A percentile compares a stretch with the other conserved stretches of the same genome.
Conservation (phyloP, 2,113 vertebrate species). For the Eclectus roratus region DNA sequence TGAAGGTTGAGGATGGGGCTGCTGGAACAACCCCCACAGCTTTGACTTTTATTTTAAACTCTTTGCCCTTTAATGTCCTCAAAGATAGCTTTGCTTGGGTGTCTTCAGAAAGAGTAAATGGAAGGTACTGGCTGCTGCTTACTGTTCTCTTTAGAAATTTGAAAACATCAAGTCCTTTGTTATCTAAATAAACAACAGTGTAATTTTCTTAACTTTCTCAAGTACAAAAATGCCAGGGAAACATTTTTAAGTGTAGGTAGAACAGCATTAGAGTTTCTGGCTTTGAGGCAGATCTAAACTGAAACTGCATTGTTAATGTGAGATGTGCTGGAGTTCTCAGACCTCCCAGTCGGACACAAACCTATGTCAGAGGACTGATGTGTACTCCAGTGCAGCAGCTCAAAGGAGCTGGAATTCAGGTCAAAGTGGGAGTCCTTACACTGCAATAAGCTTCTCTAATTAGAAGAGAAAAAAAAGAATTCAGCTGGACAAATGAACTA, state of each 20-base stretch:
- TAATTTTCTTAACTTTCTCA: neutral
- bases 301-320: neutral
- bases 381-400: neutral
- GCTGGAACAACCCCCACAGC: neutral
- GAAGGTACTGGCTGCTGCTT: neutral
- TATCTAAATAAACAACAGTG: neutral
- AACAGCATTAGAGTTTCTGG: slow-evolving; percentile 24
- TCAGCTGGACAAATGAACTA: slow-evolving; percentile 66
- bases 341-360: neutral
- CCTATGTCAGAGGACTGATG: neutral
- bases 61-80: neutral
- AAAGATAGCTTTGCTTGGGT: neutral
- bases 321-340: slow-evolving; percentile 1
- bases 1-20: accelerated
- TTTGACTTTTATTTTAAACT: neutral
- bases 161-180: neutral
- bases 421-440: slow-evolving; percentile 46
- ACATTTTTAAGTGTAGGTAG: neutral
- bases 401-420: slow-evolving; percentile 19
- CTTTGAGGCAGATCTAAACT: slow-evolving; percentile 20
- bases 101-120: neutral
- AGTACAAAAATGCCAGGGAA: neutral
- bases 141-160: neutral
- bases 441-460: slow-evolving; percentile 34
- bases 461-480: slow-evolving; percentile 62